Conservation (phyloP, 1,140 invertebrate species). For the Trachelipus rathkii region DNA sequence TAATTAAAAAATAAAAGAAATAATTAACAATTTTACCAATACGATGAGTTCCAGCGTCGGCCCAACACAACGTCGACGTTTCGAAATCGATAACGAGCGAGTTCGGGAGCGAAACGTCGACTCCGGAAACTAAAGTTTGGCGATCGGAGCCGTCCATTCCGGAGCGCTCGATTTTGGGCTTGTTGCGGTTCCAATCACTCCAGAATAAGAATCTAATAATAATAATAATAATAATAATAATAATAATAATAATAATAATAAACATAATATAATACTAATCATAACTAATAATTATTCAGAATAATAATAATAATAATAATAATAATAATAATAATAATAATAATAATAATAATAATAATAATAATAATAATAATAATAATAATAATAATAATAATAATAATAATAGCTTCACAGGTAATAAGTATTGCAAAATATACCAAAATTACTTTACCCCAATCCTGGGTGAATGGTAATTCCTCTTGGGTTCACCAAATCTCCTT, state of each 20-base stretch:
- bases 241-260: conserved; percentile 29
- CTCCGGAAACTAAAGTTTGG: conserved; percentile 53
- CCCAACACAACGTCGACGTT: conserved; percentile 86
- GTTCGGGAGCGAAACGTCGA: conserved; percentile 60
- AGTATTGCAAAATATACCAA: conserved; percentile 23
- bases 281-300: no score
- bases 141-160: conserved; percentile 87
- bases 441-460: conserved; percentile 65
- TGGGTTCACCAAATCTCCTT: conserved; percentile 77
- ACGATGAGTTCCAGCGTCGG: conserved; percentile 80
- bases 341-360: not conserved
- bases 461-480: conserved; percentile 92
- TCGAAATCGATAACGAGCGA: conserved; percentile 68
- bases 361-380: not conserved
- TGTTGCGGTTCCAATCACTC: conserved; percentile 91
- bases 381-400: no score
- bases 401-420: not conserved
- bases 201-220: conserved; percentile 81
- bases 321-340: not conserved
- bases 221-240: not conserved
- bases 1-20: no score
- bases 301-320: no score
- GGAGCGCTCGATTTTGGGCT: conserved; percentile 87
- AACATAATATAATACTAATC: no score
- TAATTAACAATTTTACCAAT: conserved; percentile 54